Evolutionary conservation across 2,888 invertebrate genomes (phyloP).

Genomic region (Drosophila mimetica): DNA sequence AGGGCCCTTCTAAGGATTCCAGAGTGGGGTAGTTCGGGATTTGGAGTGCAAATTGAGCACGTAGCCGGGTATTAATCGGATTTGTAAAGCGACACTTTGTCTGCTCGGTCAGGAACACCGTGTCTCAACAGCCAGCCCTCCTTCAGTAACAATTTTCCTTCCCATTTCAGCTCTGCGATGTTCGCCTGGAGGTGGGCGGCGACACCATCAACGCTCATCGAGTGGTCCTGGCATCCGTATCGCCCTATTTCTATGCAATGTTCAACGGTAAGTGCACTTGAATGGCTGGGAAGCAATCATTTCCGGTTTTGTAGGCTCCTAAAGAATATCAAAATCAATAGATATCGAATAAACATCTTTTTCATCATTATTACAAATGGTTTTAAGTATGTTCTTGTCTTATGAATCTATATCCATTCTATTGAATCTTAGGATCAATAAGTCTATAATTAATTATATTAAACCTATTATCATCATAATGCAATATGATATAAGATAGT

Average conservation of each 20-base stretch:
- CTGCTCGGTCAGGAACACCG: slow-evolving; percentile 17
- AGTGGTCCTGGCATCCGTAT: slow-evolving; percentile 90
- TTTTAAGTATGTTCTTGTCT: no score
- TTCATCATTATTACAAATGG: no score
- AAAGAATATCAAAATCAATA: no score
- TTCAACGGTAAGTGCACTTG: slow-evolving; percentile 83
- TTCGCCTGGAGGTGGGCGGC: slow-evolving; percentile 88
- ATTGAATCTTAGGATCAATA: no score
- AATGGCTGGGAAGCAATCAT: background rate
- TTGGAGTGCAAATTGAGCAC: slow-evolving; percentile 52
- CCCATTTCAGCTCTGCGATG: slow-evolving; percentile 84
- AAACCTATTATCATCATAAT: no score
- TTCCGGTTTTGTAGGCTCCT: background rate
- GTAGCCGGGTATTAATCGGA: slow-evolving; percentile 62
- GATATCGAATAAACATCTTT: no score
- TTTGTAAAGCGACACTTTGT: slow-evolving; percentile 57
- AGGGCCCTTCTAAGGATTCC: slow-evolving; percentile 59
- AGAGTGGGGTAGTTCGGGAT: slow-evolving; percentile 25
- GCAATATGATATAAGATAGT: no score
- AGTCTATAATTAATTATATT: no score
- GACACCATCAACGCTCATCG: slow-evolving; percentile 89
- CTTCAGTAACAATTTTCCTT: slow-evolving; percentile 7
- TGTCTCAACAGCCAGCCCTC: slow-evolving; percentile 45
- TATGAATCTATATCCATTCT: no score
- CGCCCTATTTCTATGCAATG: slow-evolving; percentile 91